Evolutionary conservation across 2,888 invertebrate genomes (phyloP).

Genomic region (Cyclophora albipunctata): DNA sequence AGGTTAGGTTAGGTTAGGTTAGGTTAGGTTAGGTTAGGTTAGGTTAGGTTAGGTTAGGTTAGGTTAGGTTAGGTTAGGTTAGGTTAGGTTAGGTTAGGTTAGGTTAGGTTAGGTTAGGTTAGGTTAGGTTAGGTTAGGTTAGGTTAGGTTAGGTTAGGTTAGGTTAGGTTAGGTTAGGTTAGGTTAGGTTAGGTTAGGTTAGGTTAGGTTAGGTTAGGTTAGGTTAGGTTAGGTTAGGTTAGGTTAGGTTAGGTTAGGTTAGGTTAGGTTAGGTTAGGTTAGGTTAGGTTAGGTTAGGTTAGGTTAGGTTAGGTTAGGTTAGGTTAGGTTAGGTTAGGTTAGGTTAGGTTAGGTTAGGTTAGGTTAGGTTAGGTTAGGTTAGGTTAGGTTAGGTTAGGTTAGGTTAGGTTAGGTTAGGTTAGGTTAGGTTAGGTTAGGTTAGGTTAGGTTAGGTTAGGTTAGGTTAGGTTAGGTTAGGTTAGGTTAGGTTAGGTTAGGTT

Average conservation of each 20-base stretch:
- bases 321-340: conserved; percentile 3
- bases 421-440: conserved; percentile 6
- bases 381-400: conserved; percentile 6
- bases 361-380: conserved; percentile 6
- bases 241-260: conserved; percentile 5
- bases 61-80: conserved; percentile 7
- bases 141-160: conserved; percentile 6
- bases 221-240: conserved; percentile 6
- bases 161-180: conserved; percentile 5
- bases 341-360: conserved; percentile 5
- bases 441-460: background rate
- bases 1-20: conserved; percentile 7
- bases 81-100: conserved; percentile 5
- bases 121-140: conserved; percentile 4
- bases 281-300: conserved; percentile 6
- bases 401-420: conserved; percentile 6
- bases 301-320: conserved; percentile 5
- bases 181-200: conserved; percentile 6
- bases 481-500: conserved; percentile 13
- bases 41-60: conserved; percentile 7
- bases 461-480: background rate
- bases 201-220: conserved; percentile 6
- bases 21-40: conserved; percentile 7
- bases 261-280: conserved; percentile 5
- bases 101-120: conserved; percentile 3